Evolutionary conservation across 2,888 invertebrate species (phyloP), one percentile per base, ranked within the genome.

Genomic region (Exocentrus adspersus): DNA sequence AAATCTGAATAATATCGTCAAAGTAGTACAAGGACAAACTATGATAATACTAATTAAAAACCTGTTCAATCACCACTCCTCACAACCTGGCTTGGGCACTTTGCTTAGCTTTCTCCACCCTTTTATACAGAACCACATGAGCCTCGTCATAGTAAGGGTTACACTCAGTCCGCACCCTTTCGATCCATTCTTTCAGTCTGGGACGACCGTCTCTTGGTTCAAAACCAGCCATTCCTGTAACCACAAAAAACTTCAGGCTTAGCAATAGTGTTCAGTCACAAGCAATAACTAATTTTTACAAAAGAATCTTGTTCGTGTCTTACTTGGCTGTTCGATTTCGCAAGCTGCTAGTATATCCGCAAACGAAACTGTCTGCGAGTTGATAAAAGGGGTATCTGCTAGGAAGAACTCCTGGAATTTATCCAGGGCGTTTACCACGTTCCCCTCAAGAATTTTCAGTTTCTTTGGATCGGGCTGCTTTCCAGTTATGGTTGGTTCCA

Each of bases 261-360:
- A n/a, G n/a, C n/a, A n/a, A n/a, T n/a, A n/a, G n/a, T n/a, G n/a
- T n/a, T n/a, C n/a, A n/a, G n/a, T n/a, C n/a, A n/a, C n/a, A n/a
- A n/a, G n/a, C n/a, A n/a, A n/a, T n/a, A n/a, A n/a, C n/a, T n/a
- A n/a, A n/a, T n/a, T n/a, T n/a, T n/a, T n/a, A n/a, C n/a, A n/a
- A n/a, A n/a, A n/a, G n/a, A n/a, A n/a, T n/a, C n/a, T n/a, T n/a
- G n/a, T n/a, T n/a, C n/a, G n/a, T n/a, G n/a, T n/a, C 86, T 84
- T 80, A 92, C 92, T 86, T 28, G 90, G 89, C 80, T 94, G 93
- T 80, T 93, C 92, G 53, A 94, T 79, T 84, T 93, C 93, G 73
- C 90, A 90, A 1, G 89, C 89, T 0, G 90, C 92, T 69, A 92
- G 84, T 59, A 94, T 80, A 80, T 94, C 94, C 0, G 93, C 92